phyloP scores from a whole-genome alignment of 2,113 vertebrate species.

The Oriolus oriolus region DNA sequence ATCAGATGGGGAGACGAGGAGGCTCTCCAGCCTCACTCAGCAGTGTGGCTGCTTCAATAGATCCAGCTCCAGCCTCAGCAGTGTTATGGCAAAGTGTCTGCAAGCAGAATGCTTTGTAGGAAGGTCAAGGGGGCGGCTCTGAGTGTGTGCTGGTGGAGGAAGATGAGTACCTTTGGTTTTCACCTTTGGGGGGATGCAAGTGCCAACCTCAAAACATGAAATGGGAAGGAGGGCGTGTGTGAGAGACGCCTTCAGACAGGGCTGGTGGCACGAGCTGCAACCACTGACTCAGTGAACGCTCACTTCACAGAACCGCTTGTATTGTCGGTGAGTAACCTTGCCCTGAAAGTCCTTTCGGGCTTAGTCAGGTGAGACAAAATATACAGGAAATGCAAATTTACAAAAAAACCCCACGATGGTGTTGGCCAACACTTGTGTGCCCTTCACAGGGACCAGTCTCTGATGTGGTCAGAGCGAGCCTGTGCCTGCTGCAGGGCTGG shows the following conservation, averaged over 20 bases:
- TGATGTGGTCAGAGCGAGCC: accelerated
- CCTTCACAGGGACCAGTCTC: not conserved
- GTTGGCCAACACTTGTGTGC: not conserved
- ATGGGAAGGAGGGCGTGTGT: not conserved
- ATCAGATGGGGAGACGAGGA: not conserved
- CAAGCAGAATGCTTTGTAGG: not conserved
- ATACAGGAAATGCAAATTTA: not conserved
- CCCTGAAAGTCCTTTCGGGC: not conserved
- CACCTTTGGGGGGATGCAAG: not conserved
- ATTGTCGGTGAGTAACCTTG: not conserved
- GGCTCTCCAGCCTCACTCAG: not conserved
- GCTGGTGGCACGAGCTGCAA: accelerated
- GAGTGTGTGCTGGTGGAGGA: not conserved
- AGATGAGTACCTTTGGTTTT: not conserved
- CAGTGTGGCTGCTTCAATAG: accelerated
- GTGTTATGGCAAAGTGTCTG: not conserved
- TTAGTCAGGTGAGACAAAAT: not conserved
- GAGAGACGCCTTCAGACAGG: not conserved
- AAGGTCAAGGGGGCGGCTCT: not conserved
- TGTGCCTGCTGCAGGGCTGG: accelerated
- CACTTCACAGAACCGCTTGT: not conserved
- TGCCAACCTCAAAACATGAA: not conserved
- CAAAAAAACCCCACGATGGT: accelerated
- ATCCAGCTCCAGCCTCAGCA: not conserved
- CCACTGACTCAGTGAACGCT: not conserved